A percentile compares a stretch with the other conserved stretches of the same genome.
Evolutionary conservation across 2,113 vertebrate species (phyloP).

Genomic region (Dipodomys stephensi): DNA sequence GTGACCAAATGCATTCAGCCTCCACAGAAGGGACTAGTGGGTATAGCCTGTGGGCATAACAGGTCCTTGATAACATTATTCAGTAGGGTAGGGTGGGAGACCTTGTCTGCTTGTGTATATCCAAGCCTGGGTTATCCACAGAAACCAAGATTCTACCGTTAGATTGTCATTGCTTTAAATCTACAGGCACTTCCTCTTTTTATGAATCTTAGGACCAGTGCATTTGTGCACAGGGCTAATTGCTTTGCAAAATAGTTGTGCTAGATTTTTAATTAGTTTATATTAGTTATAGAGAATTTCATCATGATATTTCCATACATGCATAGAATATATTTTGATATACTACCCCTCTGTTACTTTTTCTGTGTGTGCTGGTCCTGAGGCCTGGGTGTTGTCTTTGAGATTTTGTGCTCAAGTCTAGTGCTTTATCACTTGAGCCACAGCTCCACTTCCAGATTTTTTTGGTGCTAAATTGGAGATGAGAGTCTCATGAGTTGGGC

Average conservation of each 20-base stretch:
- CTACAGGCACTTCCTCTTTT: background rate
- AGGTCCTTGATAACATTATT: background rate
- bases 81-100: background rate
- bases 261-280: background rate
- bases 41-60: background rate
- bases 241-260: background rate
- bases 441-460: no score
- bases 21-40: background rate
- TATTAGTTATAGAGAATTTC: no score
- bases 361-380: no score
- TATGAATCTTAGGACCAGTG: background rate
- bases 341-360: no score
- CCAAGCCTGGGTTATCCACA: background rate
- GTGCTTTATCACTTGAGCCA: no score
- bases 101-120: background rate
- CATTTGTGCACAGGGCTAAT: background rate
- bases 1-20: background rate
- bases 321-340: no score
- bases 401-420: no score
- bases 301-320: no score
- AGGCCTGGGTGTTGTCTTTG: no score
- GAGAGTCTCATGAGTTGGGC: no score
- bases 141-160: background rate
- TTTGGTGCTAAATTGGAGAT: no score
- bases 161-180: background rate